Percentiles rank a stretch among this genome's conserved stretches.
These are phyloP conservation scores for Rhodeus uyekii DNA, from an alignment of 2,797 vertebrate genomes.

Conservation along the genomic window DNA sequence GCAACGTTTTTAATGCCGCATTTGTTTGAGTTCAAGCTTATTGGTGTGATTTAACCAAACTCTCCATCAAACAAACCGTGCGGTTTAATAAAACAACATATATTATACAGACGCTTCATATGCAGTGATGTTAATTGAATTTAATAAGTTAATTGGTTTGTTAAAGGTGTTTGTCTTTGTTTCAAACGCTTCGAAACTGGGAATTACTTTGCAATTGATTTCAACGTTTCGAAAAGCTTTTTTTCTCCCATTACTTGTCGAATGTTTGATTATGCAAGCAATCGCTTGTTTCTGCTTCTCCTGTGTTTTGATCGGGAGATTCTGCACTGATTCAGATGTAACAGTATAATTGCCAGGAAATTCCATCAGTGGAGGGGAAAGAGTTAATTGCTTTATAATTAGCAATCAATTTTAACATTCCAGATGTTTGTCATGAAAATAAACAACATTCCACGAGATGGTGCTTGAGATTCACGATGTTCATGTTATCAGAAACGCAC, in stretches of 20 bases:
- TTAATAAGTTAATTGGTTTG: too few relatives aligned
- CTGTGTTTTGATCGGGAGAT: neutral
- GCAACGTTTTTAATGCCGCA: too few relatives aligned
- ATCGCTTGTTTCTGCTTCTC: neutral
- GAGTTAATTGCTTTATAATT: neutral
- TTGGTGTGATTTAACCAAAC: too few relatives aligned
- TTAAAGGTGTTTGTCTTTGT: neutral
- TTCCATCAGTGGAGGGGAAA: fast-evolving
- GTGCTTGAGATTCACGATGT: neutral
- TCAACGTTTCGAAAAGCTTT: neutral
- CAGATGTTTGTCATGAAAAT: conserved; percentile 15
- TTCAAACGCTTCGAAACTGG: neutral
- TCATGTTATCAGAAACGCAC: neutral
- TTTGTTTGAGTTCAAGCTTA: too few relatives aligned
- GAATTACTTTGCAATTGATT: neutral
- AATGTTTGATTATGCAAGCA: neutral
- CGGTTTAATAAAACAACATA: neutral
- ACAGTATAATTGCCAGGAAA: neutral
- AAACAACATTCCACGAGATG: neutral
- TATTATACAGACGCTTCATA: neutral
- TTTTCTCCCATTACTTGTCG: neutral
- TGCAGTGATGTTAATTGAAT: too few relatives aligned
- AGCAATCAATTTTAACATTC: conserved; percentile 23
- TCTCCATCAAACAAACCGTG: too few relatives aligned
- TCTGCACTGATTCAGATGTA: neutral